Conservation (phyloP, 1,140 invertebrate genomes). For the Vanessa atalanta region DNA sequence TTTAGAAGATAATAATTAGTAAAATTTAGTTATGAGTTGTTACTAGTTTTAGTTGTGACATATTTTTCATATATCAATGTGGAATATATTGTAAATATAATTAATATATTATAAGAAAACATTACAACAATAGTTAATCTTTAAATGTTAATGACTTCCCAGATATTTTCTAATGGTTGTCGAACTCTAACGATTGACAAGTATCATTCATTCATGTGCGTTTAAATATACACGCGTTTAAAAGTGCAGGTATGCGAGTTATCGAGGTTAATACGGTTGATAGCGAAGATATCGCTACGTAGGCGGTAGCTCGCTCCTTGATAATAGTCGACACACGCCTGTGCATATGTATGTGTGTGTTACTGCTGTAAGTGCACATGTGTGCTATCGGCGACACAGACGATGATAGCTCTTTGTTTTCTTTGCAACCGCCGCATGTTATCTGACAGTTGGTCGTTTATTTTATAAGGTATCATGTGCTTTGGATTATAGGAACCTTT, state of each 20-base stretch:
- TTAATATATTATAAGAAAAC: not conserved
- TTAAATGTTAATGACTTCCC: not conserved
- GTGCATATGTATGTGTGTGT: constrained; percentile 11
- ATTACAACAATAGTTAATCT: not conserved
- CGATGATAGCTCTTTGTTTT: constrained; percentile 62
- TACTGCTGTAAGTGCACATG: constrained; percentile 2
- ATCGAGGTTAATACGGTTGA: constrained; percentile 60
- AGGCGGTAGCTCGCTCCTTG: constrained; percentile 61
- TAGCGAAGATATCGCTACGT: constrained; percentile 56
- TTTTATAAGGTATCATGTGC: constrained; percentile 38
- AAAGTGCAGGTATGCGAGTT: constrained; percentile 59
- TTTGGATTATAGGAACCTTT: constrained; percentile 9
- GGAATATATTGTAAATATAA: no score
- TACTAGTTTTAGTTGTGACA: not conserved
- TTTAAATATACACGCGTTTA: constrained; percentile 48
- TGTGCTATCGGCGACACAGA: constrained; percentile 46
- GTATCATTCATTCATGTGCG: constrained; percentile 54
- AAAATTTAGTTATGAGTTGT: not conserved
- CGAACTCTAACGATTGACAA: constrained; percentile 3
- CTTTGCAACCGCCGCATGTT: constrained; percentile 54
- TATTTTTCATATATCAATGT: not conserved
- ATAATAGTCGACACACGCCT: constrained; percentile 35
- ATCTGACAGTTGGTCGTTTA: constrained; percentile 59
- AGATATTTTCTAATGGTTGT: not conserved
- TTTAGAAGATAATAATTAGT: not conserved